phyloP scores from a whole-genome alignment of 2,888 invertebrate genomes.

The Trichogramma evanescens region DNA sequence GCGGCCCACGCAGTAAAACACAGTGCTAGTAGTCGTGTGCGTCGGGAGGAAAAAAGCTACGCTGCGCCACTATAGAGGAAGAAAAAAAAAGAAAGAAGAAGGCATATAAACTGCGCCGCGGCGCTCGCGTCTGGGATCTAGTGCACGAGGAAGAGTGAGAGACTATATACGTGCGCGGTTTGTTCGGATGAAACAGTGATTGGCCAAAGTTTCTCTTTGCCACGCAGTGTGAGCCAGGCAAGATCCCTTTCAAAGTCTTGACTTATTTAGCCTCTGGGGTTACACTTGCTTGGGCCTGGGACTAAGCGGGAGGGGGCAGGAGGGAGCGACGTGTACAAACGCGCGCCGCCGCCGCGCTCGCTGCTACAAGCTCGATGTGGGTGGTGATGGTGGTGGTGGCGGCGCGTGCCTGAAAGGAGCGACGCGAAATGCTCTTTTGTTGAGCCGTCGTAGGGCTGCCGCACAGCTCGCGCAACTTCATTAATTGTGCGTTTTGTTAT shows the following conservation, averaged over 20 bases:
- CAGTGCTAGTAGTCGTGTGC: too few species aligned
- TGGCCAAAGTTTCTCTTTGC: conserved; percentile 30
- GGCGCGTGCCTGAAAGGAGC: conserved; percentile 33
- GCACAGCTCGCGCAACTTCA: conserved; percentile 35
- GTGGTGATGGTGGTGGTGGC: conserved; percentile 6
- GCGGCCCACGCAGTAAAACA: too few species aligned
- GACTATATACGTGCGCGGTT: neutral
- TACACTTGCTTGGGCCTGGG: neutral
- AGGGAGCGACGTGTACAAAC: neutral
- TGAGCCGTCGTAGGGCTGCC: conserved; percentile 23
- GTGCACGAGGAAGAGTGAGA: neutral
- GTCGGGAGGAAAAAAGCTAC: neutral
- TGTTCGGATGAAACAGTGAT: neutral
- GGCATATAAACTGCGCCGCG: too few species aligned
- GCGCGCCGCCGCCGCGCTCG: neutral
- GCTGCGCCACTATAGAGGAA: neutral
- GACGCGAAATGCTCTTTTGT: conserved; percentile 42
- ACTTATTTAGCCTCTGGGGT: conserved; percentile 37
- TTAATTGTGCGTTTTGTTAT: conserved; percentile 47
- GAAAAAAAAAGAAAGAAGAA: neutral
- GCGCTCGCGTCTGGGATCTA: too few species aligned
- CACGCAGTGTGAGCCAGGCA: conserved; percentile 30
- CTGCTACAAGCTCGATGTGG: too few species aligned
- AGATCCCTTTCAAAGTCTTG: conserved; percentile 39
- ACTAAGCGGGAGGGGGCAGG: neutral